Evolutionary conservation across 2,797 vertebrate species (phyloP).

Genomic region (Tenualosa ilisha): DNA sequence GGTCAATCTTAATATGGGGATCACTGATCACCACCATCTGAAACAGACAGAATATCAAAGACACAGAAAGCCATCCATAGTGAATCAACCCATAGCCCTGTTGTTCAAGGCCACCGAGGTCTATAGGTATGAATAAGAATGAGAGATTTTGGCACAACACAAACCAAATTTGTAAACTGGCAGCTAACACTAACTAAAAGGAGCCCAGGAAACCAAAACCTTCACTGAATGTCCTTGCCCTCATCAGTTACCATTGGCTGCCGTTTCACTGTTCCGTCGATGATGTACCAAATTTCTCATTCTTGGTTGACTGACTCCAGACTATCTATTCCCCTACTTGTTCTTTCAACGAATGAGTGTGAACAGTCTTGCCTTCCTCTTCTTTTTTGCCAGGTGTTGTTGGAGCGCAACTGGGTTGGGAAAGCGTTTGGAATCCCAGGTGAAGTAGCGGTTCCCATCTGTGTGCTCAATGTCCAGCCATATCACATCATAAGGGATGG

Average conservation of each 20-base stretch:
- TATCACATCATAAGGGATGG: conserved; percentile 92
- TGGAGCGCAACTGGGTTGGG: conserved; percentile 83
- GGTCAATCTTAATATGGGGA: conserved; percentile 90
- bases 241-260: too few relatives aligned
- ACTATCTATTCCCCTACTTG: background rate
- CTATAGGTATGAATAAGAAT: too few relatives aligned
- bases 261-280: background rate
- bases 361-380: conserved; percentile 80
- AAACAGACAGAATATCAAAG: conserved; percentile 21
- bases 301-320: too few relatives aligned
- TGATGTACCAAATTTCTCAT: too few relatives aligned
- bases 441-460: conserved; percentile 91
- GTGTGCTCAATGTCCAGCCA: conserved; percentile 99
- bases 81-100: too few relatives aligned
- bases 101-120: too few relatives aligned
- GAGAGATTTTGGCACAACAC: too few relatives aligned
- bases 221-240: too few relatives aligned
- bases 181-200: too few relatives aligned
- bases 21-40: conserved; percentile 93
- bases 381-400: conserved; percentile 81
- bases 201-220: too few relatives aligned
- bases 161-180: too few relatives aligned
- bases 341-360: background rate
- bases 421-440: conserved; percentile 87
- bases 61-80: too few relatives aligned